Evolutionary conservation across 2,888 invertebrate species (phyloP), one percentile per base, ranked within the genome.

Genomic region (Eupelmus urozonus): DNA sequence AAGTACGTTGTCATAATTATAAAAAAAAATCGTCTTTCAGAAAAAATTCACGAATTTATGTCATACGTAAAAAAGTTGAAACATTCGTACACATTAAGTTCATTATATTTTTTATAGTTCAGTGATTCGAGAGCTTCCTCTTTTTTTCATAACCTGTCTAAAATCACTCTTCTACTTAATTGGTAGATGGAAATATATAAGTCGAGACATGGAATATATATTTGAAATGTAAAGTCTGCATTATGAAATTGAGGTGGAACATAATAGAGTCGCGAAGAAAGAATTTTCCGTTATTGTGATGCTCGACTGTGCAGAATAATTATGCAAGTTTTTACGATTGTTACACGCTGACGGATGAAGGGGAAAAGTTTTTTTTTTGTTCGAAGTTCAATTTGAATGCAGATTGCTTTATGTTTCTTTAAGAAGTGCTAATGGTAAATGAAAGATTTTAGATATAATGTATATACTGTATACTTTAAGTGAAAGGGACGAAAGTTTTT

Each of bases 261-360:
- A 34, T 34, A 34, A 34, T 34, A 34, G 34, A 34, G 34, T 34
- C 9, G 34, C 34, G 34, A 34, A 34, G 34, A 34, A 34, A 34
- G 34, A 71, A 34, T 49, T 5, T 34, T 11, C 4, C 13, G 25
- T 51, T 51, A 60, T 53, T 49, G 42, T 25, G 40, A n/a, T 40
- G 51, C 60, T 62, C 18, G 53, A 7, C 25, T 29, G 40, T 25
- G 62, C 9, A 53, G 18, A 13, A 53, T 72, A 72, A 72, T 72
- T 72, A 72, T 25, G 42, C 34, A 18, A 71, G 18, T 49, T 27
- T 60, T 59, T 65, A 13, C 51, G 34, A 29, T 20, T 66, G 51
- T 66, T 66, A 53, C 45, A 45, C 16, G 45, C 45, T 45, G 45
- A 16, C 9, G 45, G n/a, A 59, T n/a, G 13, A 25, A 13, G 16